phyloP scores from a whole-genome alignment of 1,140 invertebrate species.

The Drosophila tristis region DNA sequence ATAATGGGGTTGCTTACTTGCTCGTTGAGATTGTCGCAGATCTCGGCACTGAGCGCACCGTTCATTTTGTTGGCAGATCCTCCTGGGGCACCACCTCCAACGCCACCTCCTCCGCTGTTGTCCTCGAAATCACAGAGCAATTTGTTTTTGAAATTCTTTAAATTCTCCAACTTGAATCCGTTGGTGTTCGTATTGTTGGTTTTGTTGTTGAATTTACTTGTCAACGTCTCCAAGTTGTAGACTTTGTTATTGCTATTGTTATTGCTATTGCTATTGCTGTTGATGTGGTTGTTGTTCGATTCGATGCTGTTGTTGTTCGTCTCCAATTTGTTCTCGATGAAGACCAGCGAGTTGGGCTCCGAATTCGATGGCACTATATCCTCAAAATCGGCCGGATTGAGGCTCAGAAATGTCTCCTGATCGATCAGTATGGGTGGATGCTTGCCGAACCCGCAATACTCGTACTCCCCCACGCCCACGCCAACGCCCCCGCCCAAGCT shows the following conservation, averaged over 20 bases:
- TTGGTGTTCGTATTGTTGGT: constrained; percentile 83
- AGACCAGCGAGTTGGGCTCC: constrained; percentile 75
- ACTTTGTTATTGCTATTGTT: constrained; percentile 67
- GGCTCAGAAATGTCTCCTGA: constrained; percentile 82
- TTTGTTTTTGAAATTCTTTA: constrained; percentile 84
- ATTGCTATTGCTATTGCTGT: constrained; percentile 41
- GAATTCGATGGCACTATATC: constrained; percentile 83
- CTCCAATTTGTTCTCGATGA: constrained; percentile 78
- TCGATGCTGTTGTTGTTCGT: constrained; percentile 65
- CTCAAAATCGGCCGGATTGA: constrained; percentile 82
- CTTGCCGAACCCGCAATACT: constrained; percentile 59
- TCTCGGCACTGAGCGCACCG: constrained; percentile 76
- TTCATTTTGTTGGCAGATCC: constrained; percentile 71
- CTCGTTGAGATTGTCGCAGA: constrained; percentile 83
- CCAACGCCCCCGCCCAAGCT: constrained; percentile 51
- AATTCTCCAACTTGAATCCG: constrained; percentile 82
- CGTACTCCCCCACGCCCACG: constrained; percentile 34
- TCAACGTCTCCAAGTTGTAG: constrained; percentile 72
- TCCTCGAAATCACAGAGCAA: constrained; percentile 82
- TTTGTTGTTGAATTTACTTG: constrained; percentile 81
- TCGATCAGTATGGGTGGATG: constrained; percentile 78
- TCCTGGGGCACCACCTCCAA: constrained; percentile 18
- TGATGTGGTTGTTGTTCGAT: constrained; percentile 66
- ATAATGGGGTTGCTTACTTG: constrained; percentile 71
- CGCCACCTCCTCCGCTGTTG: constrained; percentile 12